These are phyloP conservation scores for Micrasema minimum DNA, from an alignment of 1,140 invertebrate genomes.

Conservation along the genomic window DNA sequence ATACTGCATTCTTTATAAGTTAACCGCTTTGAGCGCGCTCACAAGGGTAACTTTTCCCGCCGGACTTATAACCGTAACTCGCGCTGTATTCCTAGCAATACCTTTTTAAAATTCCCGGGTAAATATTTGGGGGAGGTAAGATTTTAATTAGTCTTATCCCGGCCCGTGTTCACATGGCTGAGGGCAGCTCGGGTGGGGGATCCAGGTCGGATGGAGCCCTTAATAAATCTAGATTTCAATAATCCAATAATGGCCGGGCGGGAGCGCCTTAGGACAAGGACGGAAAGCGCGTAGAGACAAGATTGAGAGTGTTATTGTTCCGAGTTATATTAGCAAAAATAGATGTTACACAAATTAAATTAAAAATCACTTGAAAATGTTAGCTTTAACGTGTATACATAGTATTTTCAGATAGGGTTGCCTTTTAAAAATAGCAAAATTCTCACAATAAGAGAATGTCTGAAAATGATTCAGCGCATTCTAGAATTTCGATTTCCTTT, in stretches of 20 bases:
- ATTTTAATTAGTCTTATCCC: slow-evolving; percentile 29
- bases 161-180: slow-evolving; percentile 20
- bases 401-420: too few species aligned
- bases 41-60: slow-evolving; percentile 5
- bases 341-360: too few species aligned
- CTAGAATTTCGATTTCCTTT: too few species aligned
- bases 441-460: too few species aligned
- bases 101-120: slow-evolving; percentile 7
- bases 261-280: background rate
- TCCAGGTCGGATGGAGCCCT: slow-evolving; percentile 40
- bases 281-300: background rate
- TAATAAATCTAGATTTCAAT: slow-evolving; percentile 53
- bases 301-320: slow-evolving; percentile 2
- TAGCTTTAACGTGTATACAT: too few species aligned
- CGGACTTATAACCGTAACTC: slow-evolving; percentile 33
- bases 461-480: too few species aligned
- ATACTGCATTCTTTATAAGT: slow-evolving; percentile 48
- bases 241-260: slow-evolving; percentile 49
- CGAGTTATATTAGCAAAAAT: slow-evolving; percentile 23
- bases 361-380: too few species aligned
- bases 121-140: slow-evolving; percentile 12
- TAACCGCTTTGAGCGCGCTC: slow-evolving; percentile 34
- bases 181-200: slow-evolving; percentile 20
- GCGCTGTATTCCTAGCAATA: background rate
- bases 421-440: too few species aligned